These are phyloP conservation scores for Tyrannus savana DNA, from an alignment of 2,113 vertebrate species.

Conservation along the genomic window DNA sequence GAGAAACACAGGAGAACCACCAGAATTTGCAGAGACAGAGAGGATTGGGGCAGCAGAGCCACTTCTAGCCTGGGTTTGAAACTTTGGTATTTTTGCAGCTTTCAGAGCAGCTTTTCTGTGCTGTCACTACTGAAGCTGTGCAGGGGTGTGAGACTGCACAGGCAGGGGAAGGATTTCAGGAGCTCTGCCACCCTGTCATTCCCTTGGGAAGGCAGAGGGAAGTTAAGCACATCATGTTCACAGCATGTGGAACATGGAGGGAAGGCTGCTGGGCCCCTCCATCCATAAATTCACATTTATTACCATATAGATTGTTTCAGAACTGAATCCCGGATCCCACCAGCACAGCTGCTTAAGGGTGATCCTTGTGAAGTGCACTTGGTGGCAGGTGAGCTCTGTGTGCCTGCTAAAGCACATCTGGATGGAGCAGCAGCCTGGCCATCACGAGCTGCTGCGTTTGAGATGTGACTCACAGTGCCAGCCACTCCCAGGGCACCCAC, in stretches of 20 bases:
- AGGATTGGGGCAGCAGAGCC: neutral
- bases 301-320: neutral
- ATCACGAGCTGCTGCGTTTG: rapidly evolving
- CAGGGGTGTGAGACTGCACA: neutral
- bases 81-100: neutral
- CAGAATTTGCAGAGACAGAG: neutral
- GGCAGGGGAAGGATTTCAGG: neutral
- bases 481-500: rapidly evolving
- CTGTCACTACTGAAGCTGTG: neutral
- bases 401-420: neutral
- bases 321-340: neutral
- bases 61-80: neutral
- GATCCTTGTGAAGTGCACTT: neutral
- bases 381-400: neutral
- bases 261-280: neutral
- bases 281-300: neutral
- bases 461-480: neutral
- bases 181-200: neutral
- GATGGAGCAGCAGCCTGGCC: neutral
- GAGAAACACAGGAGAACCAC: neutral
- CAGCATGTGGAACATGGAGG: neutral
- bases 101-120: neutral
- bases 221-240: neutral
- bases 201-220: neutral
- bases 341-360: neutral